phyloP scores from a whole-genome alignment of 2,113 vertebrate species.

The Athene noctua region DNA sequence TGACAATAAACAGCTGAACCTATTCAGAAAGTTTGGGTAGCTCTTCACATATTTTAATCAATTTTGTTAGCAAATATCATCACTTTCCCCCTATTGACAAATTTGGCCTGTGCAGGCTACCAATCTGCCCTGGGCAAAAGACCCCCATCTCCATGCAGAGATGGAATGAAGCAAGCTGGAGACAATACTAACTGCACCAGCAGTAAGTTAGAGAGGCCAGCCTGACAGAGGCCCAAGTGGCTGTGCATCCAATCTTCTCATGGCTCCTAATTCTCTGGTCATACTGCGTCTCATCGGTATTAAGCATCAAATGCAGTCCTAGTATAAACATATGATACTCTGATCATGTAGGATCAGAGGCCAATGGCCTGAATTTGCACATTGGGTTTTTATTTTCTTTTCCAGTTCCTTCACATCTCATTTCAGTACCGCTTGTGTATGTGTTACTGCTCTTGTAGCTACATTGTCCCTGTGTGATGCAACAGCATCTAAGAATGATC shows the following conservation, averaged over 20 bases:
- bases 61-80: not conserved
- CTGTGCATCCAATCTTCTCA: not conserved
- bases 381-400: not conserved
- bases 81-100: not conserved
- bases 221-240: not conserved
- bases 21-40: not conserved
- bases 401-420: not conserved
- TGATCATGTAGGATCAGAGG: not conserved
- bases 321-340: not conserved
- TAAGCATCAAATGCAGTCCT: not conserved
- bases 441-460: not conserved
- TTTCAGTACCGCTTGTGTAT: not conserved
- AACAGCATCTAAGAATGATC: not conserved
- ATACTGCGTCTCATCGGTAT: not conserved
- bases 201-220: not conserved
- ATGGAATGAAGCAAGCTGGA: not conserved
- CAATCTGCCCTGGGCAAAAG: not conserved
- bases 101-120: not conserved
- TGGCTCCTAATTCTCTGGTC: not conserved
- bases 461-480: not conserved
- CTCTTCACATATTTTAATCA: not conserved
- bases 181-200: not conserved
- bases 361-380: not conserved
- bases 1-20: not conserved
- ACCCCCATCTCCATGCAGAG: not conserved